Base-by-base conservation (phyloP, 2,888 invertebrate species). In the Hirtodrosophila alboralis region DNA sequence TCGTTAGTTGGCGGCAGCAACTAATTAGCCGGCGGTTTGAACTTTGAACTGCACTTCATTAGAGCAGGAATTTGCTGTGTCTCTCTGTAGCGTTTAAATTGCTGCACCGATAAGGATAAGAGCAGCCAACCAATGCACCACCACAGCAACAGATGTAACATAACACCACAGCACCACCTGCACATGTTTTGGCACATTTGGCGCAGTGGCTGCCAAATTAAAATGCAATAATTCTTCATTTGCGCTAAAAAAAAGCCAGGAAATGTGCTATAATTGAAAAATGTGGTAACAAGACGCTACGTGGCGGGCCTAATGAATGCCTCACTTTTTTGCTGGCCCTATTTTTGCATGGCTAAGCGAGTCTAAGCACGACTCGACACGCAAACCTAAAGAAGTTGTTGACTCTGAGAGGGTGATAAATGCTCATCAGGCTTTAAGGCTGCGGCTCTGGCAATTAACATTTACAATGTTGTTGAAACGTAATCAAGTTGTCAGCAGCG, bases 211-310 rank as follows among this genome's bases (percentile, higher is more conserved):
- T 65, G 70, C 70, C 83, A 80, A 86, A 88, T 88, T 88, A 88
- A 88, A 88, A 78, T 73, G 87, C 84, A 88, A 88, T 88, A 84
- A 85, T 77, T 88, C 88, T 88, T 87, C 87, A 88, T 88, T 87
- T 84, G 70, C 49, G 47, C 54, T 30, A 23, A 33, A 27, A 10
- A 26, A 45, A 61, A 36, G 62, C 61, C 72, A 64, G 84, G 85
- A 85, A 81, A 85, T 79, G 85, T 84, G 84, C 75, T 84, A 86
- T 88, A 88, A 88, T 88, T 88, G 88, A 83, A 85, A 88, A 88
- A 88, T 88, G 88, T 87, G 88, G 87, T 87, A 88, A 88, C 88
- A 87, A 86, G 81, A 72, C 75, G 71, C 84, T 80, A 56, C 77
- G 77, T 73, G 80, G 80, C 85, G 75, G 75, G 74, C 83, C 74